phyloP scores from a whole-genome alignment of 2,888 invertebrate genomes.

The Slavum lentiscoides region DNA sequence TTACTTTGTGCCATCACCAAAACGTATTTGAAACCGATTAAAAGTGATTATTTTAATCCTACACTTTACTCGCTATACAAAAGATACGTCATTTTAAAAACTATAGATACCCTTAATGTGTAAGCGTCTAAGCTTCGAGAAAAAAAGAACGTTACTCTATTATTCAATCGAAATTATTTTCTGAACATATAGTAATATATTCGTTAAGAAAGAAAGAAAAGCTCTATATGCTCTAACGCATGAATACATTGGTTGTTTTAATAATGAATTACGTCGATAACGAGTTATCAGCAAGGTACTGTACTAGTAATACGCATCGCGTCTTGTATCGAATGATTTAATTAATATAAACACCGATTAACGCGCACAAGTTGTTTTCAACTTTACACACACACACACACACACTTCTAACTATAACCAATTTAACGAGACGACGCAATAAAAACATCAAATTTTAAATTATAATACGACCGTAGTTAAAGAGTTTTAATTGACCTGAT shows the following conservation, averaged over 20 bases:
- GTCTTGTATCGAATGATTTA: not conserved
- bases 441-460: slow-evolving; percentile 36
- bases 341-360: not conserved
- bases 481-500: slow-evolving; percentile 41
- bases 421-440: slow-evolving; percentile 6
- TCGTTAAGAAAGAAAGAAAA: no score
- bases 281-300: not conserved
- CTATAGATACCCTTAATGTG: no score
- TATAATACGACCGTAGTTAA: slow-evolving; percentile 12
- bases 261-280: slow-evolving; percentile 3
- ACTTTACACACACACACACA: not conserved
- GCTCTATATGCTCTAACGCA: not conserved
- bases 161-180: not conserved
- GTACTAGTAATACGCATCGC: not conserved
- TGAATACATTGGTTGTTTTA: not conserved
- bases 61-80: not conserved
- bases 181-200: no score
- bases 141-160: no score
- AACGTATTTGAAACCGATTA: not conserved
- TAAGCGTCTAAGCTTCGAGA: no score
- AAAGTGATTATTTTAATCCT: not conserved
- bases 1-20: not conserved
- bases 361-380: slow-evolving; percentile 1
- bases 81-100: not conserved
- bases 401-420: not conserved